Percentiles rank a stretch among this genome's conserved stretches.
Evolutionary conservation across 2,888 invertebrate genomes (phyloP).

Genomic region (Pterostichus niger): DNA sequence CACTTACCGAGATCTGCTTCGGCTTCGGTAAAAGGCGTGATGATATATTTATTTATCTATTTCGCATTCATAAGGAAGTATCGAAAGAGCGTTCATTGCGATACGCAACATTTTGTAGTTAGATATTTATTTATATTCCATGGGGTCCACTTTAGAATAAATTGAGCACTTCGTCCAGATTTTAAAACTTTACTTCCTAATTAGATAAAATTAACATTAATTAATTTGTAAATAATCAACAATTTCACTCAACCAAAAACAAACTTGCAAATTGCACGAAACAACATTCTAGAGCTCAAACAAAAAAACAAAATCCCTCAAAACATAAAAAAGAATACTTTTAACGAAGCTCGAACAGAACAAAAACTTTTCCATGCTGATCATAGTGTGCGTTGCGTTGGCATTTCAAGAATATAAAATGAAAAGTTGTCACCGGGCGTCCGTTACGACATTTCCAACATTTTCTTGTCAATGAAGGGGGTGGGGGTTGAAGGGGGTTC

Average conservation of each 20-base stretch:
- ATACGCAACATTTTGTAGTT: too few species aligned
- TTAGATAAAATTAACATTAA: not conserved
- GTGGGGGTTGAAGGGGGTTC: not conserved
- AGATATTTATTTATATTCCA: too few species aligned
- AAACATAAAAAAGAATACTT: slow-evolving; percentile 36
- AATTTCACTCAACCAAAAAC: not conserved
- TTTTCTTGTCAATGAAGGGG: slow-evolving; percentile 36
- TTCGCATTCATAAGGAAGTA: too few species aligned
- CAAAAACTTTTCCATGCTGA: slow-evolving; percentile 15
- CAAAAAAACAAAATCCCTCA: slow-evolving; percentile 3
- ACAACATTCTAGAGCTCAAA: not conserved
- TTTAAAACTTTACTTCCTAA: slow-evolving; percentile 1
- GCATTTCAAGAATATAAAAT: slow-evolving; percentile 44
- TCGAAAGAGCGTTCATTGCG: too few species aligned
- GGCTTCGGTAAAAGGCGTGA: too few species aligned
- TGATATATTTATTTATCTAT: too few species aligned
- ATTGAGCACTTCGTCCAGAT: too few species aligned
- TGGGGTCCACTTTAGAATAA: too few species aligned
- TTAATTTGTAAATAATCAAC: slow-evolving; percentile 1
- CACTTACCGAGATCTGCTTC: too few species aligned
- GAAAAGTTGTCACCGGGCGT: slow-evolving; percentile 34
- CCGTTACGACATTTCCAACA: slow-evolving; percentile 34
- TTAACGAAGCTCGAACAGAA: slow-evolving; percentile 15
- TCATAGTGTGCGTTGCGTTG: not conserved
- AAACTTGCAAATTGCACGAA: not conserved